A percentile compares a stretch with the other conserved stretches of the same genome.
These are phyloP conservation scores for Pachycephus smyrnensis DNA, from an alignment of 2,888 invertebrate genomes.

Conservation along the genomic window DNA sequence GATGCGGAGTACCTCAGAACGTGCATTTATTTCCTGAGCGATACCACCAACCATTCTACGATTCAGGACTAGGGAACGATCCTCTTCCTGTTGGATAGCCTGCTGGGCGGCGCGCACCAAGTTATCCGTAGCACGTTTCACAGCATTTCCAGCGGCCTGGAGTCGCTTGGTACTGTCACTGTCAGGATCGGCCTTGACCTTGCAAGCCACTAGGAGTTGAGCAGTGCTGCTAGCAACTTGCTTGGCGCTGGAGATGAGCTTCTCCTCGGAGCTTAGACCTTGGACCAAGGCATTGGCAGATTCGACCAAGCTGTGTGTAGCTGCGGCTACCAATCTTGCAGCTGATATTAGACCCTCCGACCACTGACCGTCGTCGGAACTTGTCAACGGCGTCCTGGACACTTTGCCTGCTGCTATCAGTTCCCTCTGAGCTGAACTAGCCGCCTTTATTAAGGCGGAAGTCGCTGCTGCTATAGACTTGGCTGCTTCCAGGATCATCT, in stretches of 20 bases:
- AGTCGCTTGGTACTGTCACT: slow-evolving; percentile 93
- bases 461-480: slow-evolving; percentile 98
- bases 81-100: slow-evolving; percentile 92
- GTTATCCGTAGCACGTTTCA: slow-evolving; percentile 97
- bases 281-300: slow-evolving; percentile 97
- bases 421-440: slow-evolving; percentile 96
- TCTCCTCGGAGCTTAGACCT: slow-evolving; percentile 92
- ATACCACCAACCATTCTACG: slow-evolving; percentile 96
- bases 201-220: slow-evolving; percentile 96
- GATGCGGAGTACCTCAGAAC: slow-evolving; percentile 91
- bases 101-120: slow-evolving; percentile 94
- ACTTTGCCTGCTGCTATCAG: slow-evolving; percentile 92
- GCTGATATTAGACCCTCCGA: slow-evolving; percentile 97
- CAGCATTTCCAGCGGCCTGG: slow-evolving; percentile 94
- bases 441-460: slow-evolving; percentile 95
- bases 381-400: slow-evolving; percentile 82
- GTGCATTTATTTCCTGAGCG: slow-evolving; percentile 94
- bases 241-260: slow-evolving; percentile 95
- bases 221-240: slow-evolving; percentile 98
- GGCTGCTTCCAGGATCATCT: slow-evolving; percentile 98
- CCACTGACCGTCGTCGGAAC: slow-evolving; percentile 98
- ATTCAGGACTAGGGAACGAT: slow-evolving; percentile 90
- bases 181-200: slow-evolving; percentile 97
- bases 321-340: slow-evolving; percentile 95
- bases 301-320: slow-evolving; percentile 97